Percentiles rank a stretch among this genome's conserved stretches.
These are phyloP conservation scores for Salticus scenicus DNA, from an alignment of 2,888 invertebrate genomes.

Conservation along the genomic window DNA sequence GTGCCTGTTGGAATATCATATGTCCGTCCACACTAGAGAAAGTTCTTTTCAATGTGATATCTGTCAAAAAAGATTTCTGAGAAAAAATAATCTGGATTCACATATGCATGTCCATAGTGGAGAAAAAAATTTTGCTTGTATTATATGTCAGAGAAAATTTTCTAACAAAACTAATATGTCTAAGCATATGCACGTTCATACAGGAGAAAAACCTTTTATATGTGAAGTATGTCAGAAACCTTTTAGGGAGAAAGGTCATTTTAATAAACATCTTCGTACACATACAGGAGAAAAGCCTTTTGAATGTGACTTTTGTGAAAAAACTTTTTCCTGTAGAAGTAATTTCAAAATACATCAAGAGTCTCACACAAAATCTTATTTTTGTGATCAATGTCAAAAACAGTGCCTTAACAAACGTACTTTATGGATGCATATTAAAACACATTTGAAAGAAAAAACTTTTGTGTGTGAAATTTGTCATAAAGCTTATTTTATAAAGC, in stretches of 20 bases:
- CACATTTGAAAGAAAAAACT: constrained; percentile 11
- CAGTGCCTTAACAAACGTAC: neutral
- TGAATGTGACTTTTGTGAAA: constrained; percentile 24
- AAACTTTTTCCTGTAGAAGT: neutral
- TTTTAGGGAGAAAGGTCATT: constrained; percentile 22
- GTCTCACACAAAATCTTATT: neutral
- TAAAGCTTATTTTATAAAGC: constrained; percentile 19
- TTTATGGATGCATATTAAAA: constrained; percentile 1
- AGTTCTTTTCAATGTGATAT: no score
- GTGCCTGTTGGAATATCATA: no score
- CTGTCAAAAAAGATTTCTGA: no score
- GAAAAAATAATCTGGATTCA: no score
- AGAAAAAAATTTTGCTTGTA: no score
- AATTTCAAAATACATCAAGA: neutral
- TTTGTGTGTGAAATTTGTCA: constrained; percentile 26
- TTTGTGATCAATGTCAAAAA: constrained; percentile 29
- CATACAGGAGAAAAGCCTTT: constrained; percentile 32
- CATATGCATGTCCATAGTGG: no score
- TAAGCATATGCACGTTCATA: neutral
- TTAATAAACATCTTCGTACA: constrained; percentile 1
- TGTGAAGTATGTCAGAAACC: constrained; percentile 27
- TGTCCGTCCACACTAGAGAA: no score
- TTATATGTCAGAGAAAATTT: no score
- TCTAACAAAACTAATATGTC: no score
- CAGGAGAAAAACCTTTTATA: constrained; percentile 17